phyloP scores from a whole-genome alignment of 2,888 invertebrate genomes.

The Cataglyphis albicans region DNA sequence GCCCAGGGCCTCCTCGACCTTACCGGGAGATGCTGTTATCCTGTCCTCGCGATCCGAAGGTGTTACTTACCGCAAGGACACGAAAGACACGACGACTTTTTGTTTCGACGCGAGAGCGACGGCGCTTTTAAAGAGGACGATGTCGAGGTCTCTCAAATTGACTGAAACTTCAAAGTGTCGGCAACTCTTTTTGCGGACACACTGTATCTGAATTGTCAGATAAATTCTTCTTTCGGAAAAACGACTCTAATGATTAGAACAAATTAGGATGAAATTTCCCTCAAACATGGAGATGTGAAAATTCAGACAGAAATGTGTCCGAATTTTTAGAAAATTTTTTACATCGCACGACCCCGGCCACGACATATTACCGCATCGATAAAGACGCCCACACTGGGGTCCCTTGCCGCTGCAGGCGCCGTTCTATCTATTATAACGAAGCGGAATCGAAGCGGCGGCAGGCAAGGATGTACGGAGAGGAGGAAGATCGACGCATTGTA shows the following conservation, averaged over 20 bases:
- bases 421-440: constrained; percentile 49
- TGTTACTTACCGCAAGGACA: constrained; percentile 75
- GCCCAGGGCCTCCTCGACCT: constrained; percentile 69
- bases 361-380: constrained; percentile 72
- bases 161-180: too few species aligned
- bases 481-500: constrained; percentile 43
- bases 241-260: too few species aligned
- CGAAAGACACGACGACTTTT: constrained; percentile 70
- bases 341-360: constrained; percentile 45
- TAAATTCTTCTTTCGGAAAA: too few species aligned
- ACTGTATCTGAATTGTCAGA: too few species aligned
- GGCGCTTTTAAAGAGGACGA: constrained; percentile 19
- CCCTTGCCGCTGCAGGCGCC: constrained; percentile 54
- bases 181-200: too few species aligned
- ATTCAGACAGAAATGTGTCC: too few species aligned
- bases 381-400: constrained; percentile 70
- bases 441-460: constrained; percentile 40
- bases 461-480: constrained; percentile 6
- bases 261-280: too few species aligned
- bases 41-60: constrained; percentile 71
- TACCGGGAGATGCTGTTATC: constrained; percentile 72
- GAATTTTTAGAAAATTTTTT: too few species aligned
- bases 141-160: constrained; percentile 10
- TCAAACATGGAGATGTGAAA: too few species aligned
- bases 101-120: constrained; percentile 53